Conservation (phyloP, 2,888 invertebrate species). For the Campoletis raptor region DNA sequence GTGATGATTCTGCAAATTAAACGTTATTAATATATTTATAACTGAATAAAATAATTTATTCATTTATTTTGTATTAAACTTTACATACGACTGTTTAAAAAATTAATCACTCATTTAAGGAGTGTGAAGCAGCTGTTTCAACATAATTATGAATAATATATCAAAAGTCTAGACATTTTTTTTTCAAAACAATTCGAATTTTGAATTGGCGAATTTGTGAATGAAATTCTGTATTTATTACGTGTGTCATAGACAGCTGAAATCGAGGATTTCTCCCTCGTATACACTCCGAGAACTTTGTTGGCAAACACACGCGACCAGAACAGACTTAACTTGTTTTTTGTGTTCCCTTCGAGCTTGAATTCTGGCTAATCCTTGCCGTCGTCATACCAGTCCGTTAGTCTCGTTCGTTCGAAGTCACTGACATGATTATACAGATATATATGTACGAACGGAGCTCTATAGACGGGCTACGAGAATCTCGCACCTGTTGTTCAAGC, state of each 20-base stretch:
- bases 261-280: slow-evolving; percentile 35
- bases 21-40: too few species aligned
- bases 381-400: slow-evolving; percentile 23
- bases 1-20: too few species aligned
- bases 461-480: slow-evolving; percentile 7
- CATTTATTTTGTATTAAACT: too few species aligned
- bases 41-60: too few species aligned
- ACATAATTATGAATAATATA: neutral
- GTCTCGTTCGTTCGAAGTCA: slow-evolving; percentile 37
- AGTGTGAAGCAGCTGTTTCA: neutral
- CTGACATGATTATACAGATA: slow-evolving; percentile 28
- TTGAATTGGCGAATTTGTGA: neutral
- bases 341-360: slow-evolving; percentile 34
- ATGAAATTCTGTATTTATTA: slow-evolving; percentile 18
- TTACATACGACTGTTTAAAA: too few species aligned
- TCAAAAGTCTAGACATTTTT: neutral
- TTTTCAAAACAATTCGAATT: neutral
- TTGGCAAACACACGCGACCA: slow-evolving; percentile 59
- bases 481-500: slow-evolving; percentile 68
- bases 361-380: slow-evolving; percentile 58
- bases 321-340: slow-evolving; percentile 22
- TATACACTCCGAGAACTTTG: slow-evolving; percentile 48
- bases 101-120: too few species aligned
- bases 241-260: slow-evolving; percentile 15
- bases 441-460: neutral